Conservation (phyloP, 2,797 vertebrate species). For the Sarcophilus harrisii region DNA sequence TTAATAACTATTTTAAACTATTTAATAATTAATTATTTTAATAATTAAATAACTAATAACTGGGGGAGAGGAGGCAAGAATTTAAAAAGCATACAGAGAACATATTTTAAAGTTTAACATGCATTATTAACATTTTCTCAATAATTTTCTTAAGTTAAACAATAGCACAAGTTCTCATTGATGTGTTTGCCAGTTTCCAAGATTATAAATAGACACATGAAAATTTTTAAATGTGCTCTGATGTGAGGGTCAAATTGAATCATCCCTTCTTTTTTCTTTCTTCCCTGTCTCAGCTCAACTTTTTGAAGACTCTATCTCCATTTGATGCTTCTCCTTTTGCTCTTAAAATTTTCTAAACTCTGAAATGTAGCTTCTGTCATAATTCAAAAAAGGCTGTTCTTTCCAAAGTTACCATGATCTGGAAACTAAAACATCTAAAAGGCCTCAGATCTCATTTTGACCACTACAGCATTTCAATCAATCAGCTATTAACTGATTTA, state of each 20-base stretch:
- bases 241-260: background rate
- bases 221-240: background rate
- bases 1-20: background rate
- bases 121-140: background rate
- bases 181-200: background rate
- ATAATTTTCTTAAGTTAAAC: background rate
- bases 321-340: background rate
- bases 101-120: background rate
- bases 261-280: background rate
- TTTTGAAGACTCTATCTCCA: background rate
- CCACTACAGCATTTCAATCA: background rate
- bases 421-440: background rate
- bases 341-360: background rate
- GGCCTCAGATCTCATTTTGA: background rate
- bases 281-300: background rate
- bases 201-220: background rate
- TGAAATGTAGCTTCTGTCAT: background rate
- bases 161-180: background rate
- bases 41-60: too few relatives aligned
- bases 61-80: too few relatives aligned
- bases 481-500: too few relatives aligned
- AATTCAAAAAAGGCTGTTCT: background rate
- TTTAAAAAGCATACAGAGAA: background rate
- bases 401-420: background rate
- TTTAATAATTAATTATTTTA: too few relatives aligned